phyloP scores from a whole-genome alignment of 2,888 invertebrate genomes.

The Odontocolon sp. region DNA sequence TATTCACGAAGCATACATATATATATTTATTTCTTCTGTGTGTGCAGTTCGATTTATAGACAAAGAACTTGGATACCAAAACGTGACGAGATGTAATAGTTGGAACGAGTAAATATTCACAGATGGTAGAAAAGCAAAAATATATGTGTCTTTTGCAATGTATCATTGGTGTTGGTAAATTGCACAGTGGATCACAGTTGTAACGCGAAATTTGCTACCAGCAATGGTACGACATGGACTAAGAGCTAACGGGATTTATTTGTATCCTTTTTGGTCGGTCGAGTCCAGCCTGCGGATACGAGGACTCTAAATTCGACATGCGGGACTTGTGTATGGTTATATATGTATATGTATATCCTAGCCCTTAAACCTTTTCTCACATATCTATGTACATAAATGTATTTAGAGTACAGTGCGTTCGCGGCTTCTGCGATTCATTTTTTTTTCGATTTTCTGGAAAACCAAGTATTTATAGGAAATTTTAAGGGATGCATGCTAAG shows the following conservation, averaged over 20 bases:
- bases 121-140: constrained; percentile 64
- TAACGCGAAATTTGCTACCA: constrained; percentile 66
- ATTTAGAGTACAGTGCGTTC: no score
- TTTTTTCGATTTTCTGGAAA: no score
- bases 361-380: not conserved
- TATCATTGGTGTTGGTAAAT: not conserved
- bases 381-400: not conserved
- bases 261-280: constrained; percentile 61
- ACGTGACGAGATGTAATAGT: constrained; percentile 27
- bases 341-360: not conserved
- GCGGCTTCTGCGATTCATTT: no score
- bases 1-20: constrained; percentile 49
- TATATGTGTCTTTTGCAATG: not conserved
- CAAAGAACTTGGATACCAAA: constrained; percentile 24
- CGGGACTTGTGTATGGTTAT: constrained; percentile 5
- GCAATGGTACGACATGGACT: constrained; percentile 45
- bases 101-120: constrained; percentile 72
- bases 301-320: constrained; percentile 33
- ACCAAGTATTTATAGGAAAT: no score
- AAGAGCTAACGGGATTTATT: constrained; percentile 73
- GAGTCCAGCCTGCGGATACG: constrained; percentile 54
- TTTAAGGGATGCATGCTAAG: no score
- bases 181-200: constrained; percentile 41
- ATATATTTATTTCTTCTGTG: constrained; percentile 10
- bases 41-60: constrained; percentile 39